Evolutionary conservation across 2,113 vertebrate species (phyloP), one percentile per base, ranked within the genome.

Genomic region (Mesocricetus auratus): DNA sequence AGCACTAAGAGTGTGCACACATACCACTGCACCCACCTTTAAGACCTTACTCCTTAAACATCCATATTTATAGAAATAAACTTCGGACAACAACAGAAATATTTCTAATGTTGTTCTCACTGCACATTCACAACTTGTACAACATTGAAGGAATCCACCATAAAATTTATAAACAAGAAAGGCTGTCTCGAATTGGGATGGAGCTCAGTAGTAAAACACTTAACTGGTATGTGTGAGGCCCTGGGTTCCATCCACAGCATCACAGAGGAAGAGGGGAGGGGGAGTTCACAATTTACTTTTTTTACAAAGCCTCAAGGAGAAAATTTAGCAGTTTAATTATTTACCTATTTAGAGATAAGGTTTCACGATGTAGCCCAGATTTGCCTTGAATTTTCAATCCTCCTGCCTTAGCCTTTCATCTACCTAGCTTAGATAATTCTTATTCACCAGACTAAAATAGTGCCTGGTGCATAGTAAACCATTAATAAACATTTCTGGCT

Each of bases 101-200:
- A 91, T 64, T 93, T 77, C 62, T 45, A 45, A 89, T 22, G 62
- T 66, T 79, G 45, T 96, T 95, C 47, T 93, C 77, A 73, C 53
- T 91, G 53, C 9, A 91, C 62, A 91, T 74, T 87, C n/a, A 79
- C 77, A 83, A 88, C 26, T 0, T 71, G 4, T 31, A 33, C 12
- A 45, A 73, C 47, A n/a, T 10, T 73, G 56, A 89, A 96, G 45
- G 33, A 24, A 85, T 91, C 82, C 26, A 50, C 16, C 69, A 66
- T 58, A 88, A 10, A 95, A 64, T 91, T 86, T 85, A 53, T n/a
- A 26, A 64, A 71, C 19, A 94, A 97, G 86, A 97, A 29, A 94
- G 15, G 58, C 62, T 95, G 26, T 88, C 53, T 88, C 62, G 17
- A 81, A 9, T 74, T 6, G 60, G 88, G 94, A 24, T 47, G 31